Conservation (phyloP, 30 jellyfish, hydroid and myxozoan species). For the Aurelia sp. region DNA sequence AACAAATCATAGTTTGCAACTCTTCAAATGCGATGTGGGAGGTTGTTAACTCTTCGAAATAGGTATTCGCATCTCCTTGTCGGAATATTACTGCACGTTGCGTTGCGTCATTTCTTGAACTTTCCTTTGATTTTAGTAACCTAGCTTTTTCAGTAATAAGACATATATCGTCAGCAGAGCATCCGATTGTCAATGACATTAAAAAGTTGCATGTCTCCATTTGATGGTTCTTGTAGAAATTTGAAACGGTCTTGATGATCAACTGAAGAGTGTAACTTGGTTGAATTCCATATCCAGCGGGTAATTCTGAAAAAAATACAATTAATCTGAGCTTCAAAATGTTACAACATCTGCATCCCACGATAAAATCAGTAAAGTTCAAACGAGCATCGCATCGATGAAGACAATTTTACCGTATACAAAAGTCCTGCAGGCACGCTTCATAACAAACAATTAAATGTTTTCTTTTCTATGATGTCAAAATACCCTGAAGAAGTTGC, state of each 20-base stretch:
- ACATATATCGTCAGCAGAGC: background rate
- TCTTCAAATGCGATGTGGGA: slow-evolving; percentile 65
- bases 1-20: slow-evolving; percentile 25
- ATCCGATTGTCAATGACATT: slow-evolving; percentile 1
- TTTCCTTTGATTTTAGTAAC: background rate
- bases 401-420: no score
- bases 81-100: slow-evolving; percentile 32
- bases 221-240: background rate
- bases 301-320: slow-evolving; percentile 22
- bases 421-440: no score
- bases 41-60: slow-evolving; percentile 30
- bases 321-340: no score
- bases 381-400: no score
- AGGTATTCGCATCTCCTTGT: slow-evolving; percentile 56
- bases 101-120: background rate
- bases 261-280: slow-evolving; percentile 48
- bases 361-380: no score
- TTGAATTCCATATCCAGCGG: slow-evolving; percentile 48
- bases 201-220: background rate
- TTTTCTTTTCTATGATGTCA: no score
- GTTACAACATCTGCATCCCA: no score
- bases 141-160: background rate
- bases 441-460: no score
- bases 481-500: no score
- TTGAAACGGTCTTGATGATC: slow-evolving; percentile 19